Conservation (phyloP, 1,140 invertebrate genomes). For the Apocrypta bakeri region DNA sequence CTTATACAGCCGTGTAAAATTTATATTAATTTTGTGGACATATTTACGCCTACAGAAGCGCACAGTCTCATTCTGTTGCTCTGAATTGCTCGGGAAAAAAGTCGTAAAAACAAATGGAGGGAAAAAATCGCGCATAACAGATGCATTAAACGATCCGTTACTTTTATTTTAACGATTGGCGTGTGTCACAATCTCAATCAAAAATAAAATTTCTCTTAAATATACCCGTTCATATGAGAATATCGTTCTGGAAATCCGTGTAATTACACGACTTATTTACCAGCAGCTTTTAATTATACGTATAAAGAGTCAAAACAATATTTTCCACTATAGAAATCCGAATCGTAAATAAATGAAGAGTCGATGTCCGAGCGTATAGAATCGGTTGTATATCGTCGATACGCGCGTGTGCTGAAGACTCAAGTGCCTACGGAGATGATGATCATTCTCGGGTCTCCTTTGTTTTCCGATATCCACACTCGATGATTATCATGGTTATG, state of each 20-base stretch:
- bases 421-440: not conserved
- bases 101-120: not conserved
- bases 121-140: not conserved
- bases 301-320: no score
- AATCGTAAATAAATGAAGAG: not conserved
- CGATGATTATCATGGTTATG: not conserved
- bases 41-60: not conserved
- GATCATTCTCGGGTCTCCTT: constrained; percentile 14
- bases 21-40: no score
- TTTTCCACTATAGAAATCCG: not conserved
- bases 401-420: constrained; percentile 17
- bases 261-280: no score
- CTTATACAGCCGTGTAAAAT: not conserved
- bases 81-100: not conserved
- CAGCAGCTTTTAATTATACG: no score
- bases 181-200: not conserved
- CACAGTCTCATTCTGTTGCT: not conserved
- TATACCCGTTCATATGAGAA: no score
- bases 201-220: no score
- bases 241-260: no score
- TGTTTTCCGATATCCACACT: constrained; percentile 32
- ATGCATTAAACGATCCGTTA: not conserved
- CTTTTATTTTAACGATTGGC: constrained; percentile 1
- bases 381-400: constrained; percentile 1
- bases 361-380: not conserved